A percentile compares a stretch with the other conserved stretches of the same genome.
phyloP scores from a whole-genome alignment of 2,888 invertebrate genomes.

The Conops quadrifasciatus region DNA sequence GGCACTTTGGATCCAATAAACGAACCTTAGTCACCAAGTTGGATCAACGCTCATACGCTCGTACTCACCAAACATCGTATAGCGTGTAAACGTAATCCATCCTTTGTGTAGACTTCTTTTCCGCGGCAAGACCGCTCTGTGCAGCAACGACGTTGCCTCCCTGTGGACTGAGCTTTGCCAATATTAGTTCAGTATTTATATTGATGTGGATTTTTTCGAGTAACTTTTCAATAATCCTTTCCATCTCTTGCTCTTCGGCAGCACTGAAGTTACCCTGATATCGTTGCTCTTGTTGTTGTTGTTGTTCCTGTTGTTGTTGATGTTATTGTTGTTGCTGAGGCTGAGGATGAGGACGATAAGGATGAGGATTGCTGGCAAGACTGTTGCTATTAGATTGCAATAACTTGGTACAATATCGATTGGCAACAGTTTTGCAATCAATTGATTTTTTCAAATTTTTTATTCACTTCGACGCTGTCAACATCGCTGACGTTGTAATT shows the following conservation, averaged over 20 bases:
- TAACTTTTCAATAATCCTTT: slow-evolving; percentile 61
- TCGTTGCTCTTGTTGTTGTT: slow-evolving; percentile 14
- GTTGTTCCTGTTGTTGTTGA: slow-evolving; percentile 26
- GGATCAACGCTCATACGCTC: background rate
- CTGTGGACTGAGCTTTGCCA: slow-evolving; percentile 55
- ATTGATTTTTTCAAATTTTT: slow-evolving; percentile 18
- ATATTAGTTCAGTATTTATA: slow-evolving; percentile 64
- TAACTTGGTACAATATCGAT: slow-evolving; percentile 23
- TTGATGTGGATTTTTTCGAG: slow-evolving; percentile 63
- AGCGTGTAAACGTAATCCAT: slow-evolving; percentile 55
- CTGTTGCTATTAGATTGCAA: slow-evolving; percentile 39
- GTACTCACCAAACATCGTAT: slow-evolving; percentile 61
- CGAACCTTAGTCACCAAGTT: too few species aligned
- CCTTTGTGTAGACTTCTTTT: slow-evolving; percentile 46
- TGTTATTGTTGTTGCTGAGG: slow-evolving; percentile 28
- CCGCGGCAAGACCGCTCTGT: slow-evolving; percentile 1
- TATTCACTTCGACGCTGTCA: slow-evolving; percentile 18
- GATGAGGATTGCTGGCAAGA: slow-evolving; percentile 30
- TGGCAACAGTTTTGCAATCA: slow-evolving; percentile 20
- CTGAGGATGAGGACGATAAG: too few species aligned
- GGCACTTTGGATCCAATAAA: too few species aligned
- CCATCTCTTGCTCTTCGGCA: slow-evolving; percentile 45
- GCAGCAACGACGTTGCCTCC: slow-evolving; percentile 13
- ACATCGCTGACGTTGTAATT: slow-evolving; percentile 33
- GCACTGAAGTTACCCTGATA: background rate